These are phyloP conservation scores for Oryctes rhinoceros DNA, from an alignment of 1,140 invertebrate genomes.

Conservation along the genomic window DNA sequence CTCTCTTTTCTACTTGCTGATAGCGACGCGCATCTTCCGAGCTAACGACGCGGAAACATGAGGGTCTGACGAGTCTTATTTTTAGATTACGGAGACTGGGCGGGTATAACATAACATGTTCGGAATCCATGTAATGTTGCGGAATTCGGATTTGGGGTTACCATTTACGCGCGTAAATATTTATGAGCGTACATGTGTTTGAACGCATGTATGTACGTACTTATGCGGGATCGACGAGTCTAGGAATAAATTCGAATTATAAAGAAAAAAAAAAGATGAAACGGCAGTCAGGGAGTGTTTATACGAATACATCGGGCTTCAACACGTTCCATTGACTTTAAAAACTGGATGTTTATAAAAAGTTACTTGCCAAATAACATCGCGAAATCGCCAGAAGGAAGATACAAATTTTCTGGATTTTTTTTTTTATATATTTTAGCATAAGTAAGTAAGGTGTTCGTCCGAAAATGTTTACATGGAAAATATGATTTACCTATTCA, in stretches of 20 bases:
- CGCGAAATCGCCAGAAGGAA: background rate
- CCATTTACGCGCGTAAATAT: constrained; percentile 10
- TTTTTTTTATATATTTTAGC: too few relatives aligned
- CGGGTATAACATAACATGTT: background rate
- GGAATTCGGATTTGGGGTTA: constrained; percentile 32
- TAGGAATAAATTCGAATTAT: constrained; percentile 4
- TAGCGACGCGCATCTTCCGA: background rate
- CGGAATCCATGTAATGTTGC: constrained; percentile 19
- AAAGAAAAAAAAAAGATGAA: background rate
- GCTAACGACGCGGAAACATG: background rate
- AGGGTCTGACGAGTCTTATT: background rate
- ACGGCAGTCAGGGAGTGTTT: background rate
- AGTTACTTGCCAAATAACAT: background rate
- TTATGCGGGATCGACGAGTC: background rate
- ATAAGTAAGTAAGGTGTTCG: too few relatives aligned
- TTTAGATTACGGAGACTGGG: background rate
- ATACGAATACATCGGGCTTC: background rate
- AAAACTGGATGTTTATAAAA: background rate
- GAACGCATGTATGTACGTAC: background rate
- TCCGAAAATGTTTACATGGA: too few relatives aligned
- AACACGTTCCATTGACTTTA: background rate
- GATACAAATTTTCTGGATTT: background rate
- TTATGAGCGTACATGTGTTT: constrained; percentile 3
- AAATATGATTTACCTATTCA: too few relatives aligned
- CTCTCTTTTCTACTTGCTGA: constrained; percentile 1